Conservation (phyloP, 2,888 invertebrate species). For the Parnassius smintheus region DNA sequence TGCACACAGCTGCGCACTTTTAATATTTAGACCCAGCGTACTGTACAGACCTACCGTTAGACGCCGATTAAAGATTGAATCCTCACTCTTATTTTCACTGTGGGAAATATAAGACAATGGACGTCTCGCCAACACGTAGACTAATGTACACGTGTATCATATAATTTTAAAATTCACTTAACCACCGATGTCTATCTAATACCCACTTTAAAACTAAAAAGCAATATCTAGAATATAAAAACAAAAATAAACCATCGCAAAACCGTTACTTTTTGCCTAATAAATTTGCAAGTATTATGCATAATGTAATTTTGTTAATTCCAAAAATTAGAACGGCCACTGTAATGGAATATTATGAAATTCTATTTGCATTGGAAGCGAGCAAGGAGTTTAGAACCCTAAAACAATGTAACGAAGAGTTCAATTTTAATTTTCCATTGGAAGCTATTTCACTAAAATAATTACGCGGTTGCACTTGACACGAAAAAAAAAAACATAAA, state of each 20-base stretch:
- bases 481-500: constrained; percentile 47
- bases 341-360: constrained; percentile 17
- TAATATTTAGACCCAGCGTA: constrained; percentile 65
- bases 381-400: constrained; percentile 27
- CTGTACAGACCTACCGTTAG: constrained; percentile 65
- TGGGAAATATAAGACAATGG: constrained; percentile 53
- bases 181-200: background rate
- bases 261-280: no score
- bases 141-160: constrained; percentile 1
- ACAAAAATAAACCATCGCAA: background rate
- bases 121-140: constrained; percentile 26
- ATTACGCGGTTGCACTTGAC: constrained; percentile 68
- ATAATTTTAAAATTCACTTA: background rate
- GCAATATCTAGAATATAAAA: background rate
- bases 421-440: constrained; percentile 52
- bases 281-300: constrained; percentile 9
- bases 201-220: background rate
- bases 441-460: constrained; percentile 53
- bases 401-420: constrained; percentile 46
- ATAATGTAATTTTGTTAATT: constrained; percentile 21
- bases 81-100: constrained; percentile 74
- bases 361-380: background rate
- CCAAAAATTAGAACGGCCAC: constrained; percentile 18
- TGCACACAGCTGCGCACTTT: constrained; percentile 47
- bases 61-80: constrained; percentile 57